Conservation (phyloP, 2,888 invertebrate genomes). For the Himalopsyche tibetana region DNA sequence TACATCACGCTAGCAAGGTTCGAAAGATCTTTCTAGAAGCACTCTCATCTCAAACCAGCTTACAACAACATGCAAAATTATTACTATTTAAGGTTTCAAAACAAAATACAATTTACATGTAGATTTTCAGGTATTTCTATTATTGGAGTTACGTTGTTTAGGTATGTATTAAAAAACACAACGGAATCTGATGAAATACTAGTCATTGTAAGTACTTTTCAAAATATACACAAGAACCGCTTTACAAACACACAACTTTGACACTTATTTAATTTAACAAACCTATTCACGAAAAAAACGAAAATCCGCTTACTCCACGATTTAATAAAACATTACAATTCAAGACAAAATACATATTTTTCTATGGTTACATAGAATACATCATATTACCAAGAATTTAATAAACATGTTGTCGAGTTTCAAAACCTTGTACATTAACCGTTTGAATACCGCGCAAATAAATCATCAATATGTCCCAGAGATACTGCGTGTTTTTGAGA, state of each 20-base stretch:
- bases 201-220: conserved; percentile 3
- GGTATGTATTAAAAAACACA: conserved; percentile 14
- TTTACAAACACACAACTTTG: not conserved
- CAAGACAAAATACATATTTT: no score
- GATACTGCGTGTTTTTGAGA: no score
- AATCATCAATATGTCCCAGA: no score
- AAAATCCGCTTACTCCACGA: no score
- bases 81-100: not conserved
- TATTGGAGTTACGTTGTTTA: conserved; percentile 1
- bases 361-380: no score
- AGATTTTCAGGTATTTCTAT: conserved; percentile 9
- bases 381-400: no score
- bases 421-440: no score
- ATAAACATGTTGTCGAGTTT: no score
- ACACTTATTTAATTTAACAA: not conserved
- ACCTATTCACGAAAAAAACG: no score
- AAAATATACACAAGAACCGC: conserved; percentile 1
- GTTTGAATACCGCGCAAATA: no score
- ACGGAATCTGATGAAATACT: not conserved
- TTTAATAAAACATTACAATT: no score
- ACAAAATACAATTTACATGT: not conserved
- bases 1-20: not conserved
- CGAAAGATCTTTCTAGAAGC: not conserved
- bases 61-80: not conserved
- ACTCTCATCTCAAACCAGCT: not conserved